A percentile compares a stretch with the other conserved stretches of the same genome.
Conservation (phyloP, 2,888 invertebrate species). For the Scaptomyza tumidula region DNA sequence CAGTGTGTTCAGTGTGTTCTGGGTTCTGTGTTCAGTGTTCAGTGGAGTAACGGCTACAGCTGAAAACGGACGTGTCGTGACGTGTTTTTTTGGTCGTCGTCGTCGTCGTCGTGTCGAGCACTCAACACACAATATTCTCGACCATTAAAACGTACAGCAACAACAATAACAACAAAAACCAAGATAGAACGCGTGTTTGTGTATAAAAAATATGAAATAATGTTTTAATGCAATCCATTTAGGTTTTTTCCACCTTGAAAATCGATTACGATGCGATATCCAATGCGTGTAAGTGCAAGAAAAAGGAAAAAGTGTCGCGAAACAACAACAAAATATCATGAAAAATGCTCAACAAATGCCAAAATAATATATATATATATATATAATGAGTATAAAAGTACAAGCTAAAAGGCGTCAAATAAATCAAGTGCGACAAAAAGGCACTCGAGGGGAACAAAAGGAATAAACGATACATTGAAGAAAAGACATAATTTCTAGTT, state of each 20-base stretch:
- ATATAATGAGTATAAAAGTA: conserved; percentile 6
- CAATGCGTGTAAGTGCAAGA: conserved; percentile 51
- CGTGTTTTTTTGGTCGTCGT: conserved; percentile 20
- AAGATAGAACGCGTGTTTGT: conserved; percentile 2
- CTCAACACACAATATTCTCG: conserved; percentile 29
- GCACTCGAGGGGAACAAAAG: conserved; percentile 15
- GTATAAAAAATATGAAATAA: conserved; percentile 5
- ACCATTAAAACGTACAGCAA: conserved; percentile 12
- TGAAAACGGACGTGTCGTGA: conserved; percentile 80
- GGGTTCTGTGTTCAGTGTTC: conserved; percentile 39
- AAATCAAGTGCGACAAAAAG: conserved; percentile 70
- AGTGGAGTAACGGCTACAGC: conserved; percentile 83
- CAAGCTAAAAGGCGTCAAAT: conserved; percentile 60
- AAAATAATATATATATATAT: neutral
- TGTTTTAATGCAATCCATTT: conserved; percentile 18
- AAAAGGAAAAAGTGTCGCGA: conserved; percentile 33
- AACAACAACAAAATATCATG: neutral
- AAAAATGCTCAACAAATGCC: conserved; percentile 34
- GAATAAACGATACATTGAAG: too few relatives aligned
- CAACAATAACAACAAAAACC: conserved; percentile 1
- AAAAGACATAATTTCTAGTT: conserved; percentile 1
- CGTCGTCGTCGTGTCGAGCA: conserved; percentile 20
- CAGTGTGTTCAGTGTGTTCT: conserved; percentile 24
- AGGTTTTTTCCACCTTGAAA: conserved; percentile 50
- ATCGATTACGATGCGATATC: conserved; percentile 25